Evolutionary conservation across 92 coral and sea anemone genomes (phyloP).

Genomic region (Phenganax subtilis): DNA sequence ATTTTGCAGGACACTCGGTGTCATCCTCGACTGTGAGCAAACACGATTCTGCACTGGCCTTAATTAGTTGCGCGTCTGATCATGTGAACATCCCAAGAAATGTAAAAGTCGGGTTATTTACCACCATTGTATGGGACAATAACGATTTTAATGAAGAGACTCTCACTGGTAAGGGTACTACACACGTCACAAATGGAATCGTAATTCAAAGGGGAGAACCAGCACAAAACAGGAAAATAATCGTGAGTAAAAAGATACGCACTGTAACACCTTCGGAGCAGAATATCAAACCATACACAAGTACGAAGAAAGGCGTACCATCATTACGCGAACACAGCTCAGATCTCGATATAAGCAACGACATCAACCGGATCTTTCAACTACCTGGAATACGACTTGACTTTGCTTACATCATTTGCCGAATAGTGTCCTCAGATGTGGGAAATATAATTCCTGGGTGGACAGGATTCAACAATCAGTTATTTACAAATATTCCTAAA

Average conservation of each 20-base stretch:
- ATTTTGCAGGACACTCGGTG: no score
- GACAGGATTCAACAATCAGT: conserved; percentile 36
- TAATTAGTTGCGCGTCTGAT: no score
- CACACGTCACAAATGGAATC: no score
- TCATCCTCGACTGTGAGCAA: no score
- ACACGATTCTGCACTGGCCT: no score
- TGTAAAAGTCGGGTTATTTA: no score
- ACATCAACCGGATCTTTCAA: neutral
- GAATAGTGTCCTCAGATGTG: neutral
- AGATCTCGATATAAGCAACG: neutral
- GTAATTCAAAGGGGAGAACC: neutral
- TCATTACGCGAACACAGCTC: neutral
- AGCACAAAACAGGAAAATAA: neutral
- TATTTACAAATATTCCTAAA: conserved; percentile 20
- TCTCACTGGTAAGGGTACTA: no score
- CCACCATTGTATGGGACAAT: no score
- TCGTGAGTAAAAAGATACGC: neutral
- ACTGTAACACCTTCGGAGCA: neutral
- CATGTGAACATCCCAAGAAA: no score
- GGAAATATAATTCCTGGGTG: neutral
- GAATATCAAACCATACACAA: neutral
- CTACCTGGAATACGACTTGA: neutral
- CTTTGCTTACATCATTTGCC: neutral
- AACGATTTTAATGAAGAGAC: no score
- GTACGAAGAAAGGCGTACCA: neutral